Percentiles rank a stretch among this genome's conserved stretches.
phyloP scores from a whole-genome alignment of 2,797 vertebrate genomes.

The Schizopygopsis malacanthus region DNA sequence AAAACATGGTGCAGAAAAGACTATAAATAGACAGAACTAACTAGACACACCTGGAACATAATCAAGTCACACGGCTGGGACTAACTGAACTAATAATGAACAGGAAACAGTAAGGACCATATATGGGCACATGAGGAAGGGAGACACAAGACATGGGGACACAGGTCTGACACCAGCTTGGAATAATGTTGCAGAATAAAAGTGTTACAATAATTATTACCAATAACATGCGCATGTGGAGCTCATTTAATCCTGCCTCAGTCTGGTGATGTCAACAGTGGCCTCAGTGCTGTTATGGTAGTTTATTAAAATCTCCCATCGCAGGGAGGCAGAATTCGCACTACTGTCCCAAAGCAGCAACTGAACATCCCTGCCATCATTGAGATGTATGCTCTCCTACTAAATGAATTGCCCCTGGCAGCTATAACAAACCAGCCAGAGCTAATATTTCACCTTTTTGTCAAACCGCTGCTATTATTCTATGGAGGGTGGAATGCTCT shows the following conservation, averaged over 20 bases:
- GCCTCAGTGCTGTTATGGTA: constrained; percentile 51
- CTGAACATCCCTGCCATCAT: constrained; percentile 41
- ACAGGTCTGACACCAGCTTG: background rate
- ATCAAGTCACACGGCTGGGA: no score
- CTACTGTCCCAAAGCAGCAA: constrained; percentile 53
- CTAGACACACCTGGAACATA: no score
- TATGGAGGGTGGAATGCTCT: constrained; percentile 44
- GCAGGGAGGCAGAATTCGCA: constrained; percentile 39
- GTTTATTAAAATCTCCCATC: constrained; percentile 61
- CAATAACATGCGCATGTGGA: constrained; percentile 26
- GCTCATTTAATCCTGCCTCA: constrained; percentile 42
- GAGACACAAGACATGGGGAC: no score
- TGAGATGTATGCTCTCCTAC: constrained; percentile 47
- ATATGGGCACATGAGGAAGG: no score
- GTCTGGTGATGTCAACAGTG: constrained; percentile 48
- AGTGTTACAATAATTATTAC: constrained; percentile 22
- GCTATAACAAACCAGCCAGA: constrained; percentile 52
- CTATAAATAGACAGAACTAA: no score
- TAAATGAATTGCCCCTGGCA: constrained; percentile 62
- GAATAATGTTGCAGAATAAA: constrained; percentile 16
- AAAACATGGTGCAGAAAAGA: no score
- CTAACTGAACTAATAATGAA: no score
- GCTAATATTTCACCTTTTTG: constrained; percentile 56
- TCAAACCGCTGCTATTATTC: constrained; percentile 44
- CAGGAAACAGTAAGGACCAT: no score